Base-by-base conservation (phyloP, 2,797 vertebrate species). In the Jordanella pulchra region DNA sequence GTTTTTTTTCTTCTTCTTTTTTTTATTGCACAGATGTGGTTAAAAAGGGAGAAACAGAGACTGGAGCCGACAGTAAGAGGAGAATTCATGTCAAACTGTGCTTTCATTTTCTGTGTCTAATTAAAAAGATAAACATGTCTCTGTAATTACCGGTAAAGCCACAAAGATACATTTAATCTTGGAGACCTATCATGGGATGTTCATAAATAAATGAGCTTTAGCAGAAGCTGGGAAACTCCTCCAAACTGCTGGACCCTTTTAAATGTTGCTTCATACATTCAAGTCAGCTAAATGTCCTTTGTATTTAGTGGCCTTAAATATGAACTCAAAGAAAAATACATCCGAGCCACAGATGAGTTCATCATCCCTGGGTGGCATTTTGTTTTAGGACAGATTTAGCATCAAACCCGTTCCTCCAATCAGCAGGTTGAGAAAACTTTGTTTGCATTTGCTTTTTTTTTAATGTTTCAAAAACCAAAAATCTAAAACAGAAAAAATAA, bases 51-150 rank as follows among this genome's bases (percentile, higher is more conserved):
- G 50, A 75, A 73, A 61, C 63, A 44, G 2, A 35, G 2, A 2
- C 60, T 25, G 60, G 60, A 63, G 21, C 51, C 32, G 7, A 42
- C 30, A 18, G 9, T 56, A 60, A 66, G 25, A 66, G 65, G 28
- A 48, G 27, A 56, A 63, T 25, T 9, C 23, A 83, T 56, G n/a
- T 1, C 3, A 27, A 25, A 27, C 30, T 58, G 30, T 71, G 39
- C 63, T 80, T 86, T 66, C 63, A 75, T 79, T 83, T 78, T 72
- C 47, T 61, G 35, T 39, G 23, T 65, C 61, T 58, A 78, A 64
- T n/a, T 2, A 14, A 44, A 54, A 53, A 48, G 44, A 3, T 47
- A 12, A 58, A 14, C 35, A 55, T 66, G 32, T 25, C 2, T 39
- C n/a, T 25, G 3, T 21, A 44, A 25, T 65, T 39, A 69, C 32